Conservation (phyloP, 2,888 invertebrate genomes). For the Nomada fucata region DNA sequence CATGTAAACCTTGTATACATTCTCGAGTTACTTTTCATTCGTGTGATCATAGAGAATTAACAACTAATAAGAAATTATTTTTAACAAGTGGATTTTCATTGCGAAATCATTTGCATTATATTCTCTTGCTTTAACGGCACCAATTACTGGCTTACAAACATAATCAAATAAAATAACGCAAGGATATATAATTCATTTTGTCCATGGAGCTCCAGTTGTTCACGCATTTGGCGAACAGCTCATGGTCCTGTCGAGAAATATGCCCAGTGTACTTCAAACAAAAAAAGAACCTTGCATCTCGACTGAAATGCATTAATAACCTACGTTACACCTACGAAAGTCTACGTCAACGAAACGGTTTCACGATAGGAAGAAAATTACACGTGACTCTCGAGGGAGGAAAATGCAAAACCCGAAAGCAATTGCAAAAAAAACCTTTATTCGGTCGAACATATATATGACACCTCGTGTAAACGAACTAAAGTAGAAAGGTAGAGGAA, state of each 20-base stretch:
- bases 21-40: constrained; percentile 55
- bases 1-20: constrained; percentile 73
- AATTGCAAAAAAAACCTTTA: constrained; percentile 67
- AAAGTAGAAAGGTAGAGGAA: constrained; percentile 6
- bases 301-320: not conserved
- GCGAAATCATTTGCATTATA: no score
- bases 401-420: constrained; percentile 37
- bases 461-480: constrained; percentile 43
- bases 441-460: constrained; percentile 58
- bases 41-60: not conserved
- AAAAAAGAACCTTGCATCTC: not conserved
- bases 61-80: not conserved
- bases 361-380: no score
- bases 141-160: no score
- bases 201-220: constrained; percentile 67
- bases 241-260: constrained; percentile 59
- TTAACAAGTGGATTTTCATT: no score
- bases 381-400: not conserved
- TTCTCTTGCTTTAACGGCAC: no score
- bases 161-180: not conserved
- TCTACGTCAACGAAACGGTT: not conserved
- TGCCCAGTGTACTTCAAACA: not conserved
- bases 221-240: constrained; percentile 71
- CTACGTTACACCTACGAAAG: not conserved
- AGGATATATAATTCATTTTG: not conserved